Percentiles rank a stretch among this genome's conserved stretches.
Evolutionary conservation across 2,888 invertebrate species (phyloP).

Genomic region (Rhagonycha lutea): DNA sequence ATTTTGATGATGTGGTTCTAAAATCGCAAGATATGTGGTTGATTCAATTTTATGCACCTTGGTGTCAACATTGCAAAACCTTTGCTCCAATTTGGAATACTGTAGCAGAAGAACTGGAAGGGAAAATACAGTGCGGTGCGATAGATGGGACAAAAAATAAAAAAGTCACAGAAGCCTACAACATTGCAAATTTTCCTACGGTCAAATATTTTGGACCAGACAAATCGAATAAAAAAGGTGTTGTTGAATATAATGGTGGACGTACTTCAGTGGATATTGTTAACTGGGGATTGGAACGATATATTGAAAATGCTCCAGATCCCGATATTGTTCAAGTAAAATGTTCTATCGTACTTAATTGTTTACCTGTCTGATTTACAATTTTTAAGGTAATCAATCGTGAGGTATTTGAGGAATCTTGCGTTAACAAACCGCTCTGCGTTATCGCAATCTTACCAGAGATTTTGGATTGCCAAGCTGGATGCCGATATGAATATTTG

Average conservation of each 20-base stretch:
- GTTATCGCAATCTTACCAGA: conserved; percentile 91
- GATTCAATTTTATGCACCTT: conserved; percentile 92
- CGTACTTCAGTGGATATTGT: conserved; percentile 84
- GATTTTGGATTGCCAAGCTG: conserved; percentile 93
- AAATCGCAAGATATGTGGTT: conserved; percentile 91
- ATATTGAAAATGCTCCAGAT: conserved; percentile 76
- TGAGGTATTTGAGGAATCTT: conserved; percentile 70
- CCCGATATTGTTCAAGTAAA: conserved; percentile 71
- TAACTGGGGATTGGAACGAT: conserved; percentile 78
- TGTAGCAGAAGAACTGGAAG: conserved; percentile 87
- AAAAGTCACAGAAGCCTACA: conserved; percentile 74
- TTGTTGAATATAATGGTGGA: conserved; percentile 85
- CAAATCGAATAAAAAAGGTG: conserved; percentile 62
- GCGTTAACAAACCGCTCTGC: conserved; percentile 88
- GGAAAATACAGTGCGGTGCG: conserved; percentile 89
- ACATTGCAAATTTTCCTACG: conserved; percentile 88
- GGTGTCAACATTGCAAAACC: conserved; percentile 93
- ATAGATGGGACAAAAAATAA: conserved; percentile 89
- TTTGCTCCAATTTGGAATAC: conserved; percentile 91
- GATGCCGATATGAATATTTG: conserved; percentile 89
- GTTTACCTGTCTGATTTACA: neutral
- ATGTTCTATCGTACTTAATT: neutral
- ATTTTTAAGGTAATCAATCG: conserved; percentile 56
- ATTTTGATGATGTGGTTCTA: conserved; percentile 86
- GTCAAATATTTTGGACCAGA: conserved; percentile 84